A percentile compares a stretch with the other conserved stretches of the same genome.
Conservation (phyloP, 2,113 vertebrate genomes). For the Aix galericulata region DNA sequence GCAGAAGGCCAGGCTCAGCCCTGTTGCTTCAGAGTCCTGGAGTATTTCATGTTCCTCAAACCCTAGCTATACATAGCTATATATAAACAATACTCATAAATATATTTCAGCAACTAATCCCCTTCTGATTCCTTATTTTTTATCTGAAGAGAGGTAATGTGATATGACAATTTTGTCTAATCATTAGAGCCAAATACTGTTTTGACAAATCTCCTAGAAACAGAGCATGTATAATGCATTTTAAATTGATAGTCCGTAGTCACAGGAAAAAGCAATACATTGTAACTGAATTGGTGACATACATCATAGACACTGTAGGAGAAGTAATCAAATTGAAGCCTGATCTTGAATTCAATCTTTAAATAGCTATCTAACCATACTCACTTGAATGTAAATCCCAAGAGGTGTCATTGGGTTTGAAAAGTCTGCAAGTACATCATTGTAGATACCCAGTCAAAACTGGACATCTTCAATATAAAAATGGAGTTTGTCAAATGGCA, state of each 20-base stretch:
- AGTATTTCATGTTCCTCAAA: background rate
- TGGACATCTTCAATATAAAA: background rate
- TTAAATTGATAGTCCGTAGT: background rate
- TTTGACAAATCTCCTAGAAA: background rate
- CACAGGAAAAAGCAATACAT: background rate
- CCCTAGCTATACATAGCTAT: accelerated
- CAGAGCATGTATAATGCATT: background rate
- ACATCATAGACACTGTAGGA: background rate
- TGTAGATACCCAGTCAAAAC: background rate
- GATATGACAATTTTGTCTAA: background rate
- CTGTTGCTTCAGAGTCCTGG: background rate
- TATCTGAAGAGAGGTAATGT: background rate
- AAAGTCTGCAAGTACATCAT: background rate
- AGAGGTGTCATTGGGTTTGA: background rate
- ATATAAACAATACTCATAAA: background rate
- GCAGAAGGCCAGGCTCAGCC: background rate
- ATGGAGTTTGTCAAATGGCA: background rate
- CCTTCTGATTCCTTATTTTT: background rate
- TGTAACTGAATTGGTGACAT: background rate
- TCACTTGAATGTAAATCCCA: background rate
- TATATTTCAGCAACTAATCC: background rate
- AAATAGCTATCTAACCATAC: background rate
- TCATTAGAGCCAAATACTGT: background rate
- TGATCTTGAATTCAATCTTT: background rate
- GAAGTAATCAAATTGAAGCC: background rate